Base-by-base conservation (phyloP, 2,888 invertebrate genomes). In the Notodonta dromedarius region DNA sequence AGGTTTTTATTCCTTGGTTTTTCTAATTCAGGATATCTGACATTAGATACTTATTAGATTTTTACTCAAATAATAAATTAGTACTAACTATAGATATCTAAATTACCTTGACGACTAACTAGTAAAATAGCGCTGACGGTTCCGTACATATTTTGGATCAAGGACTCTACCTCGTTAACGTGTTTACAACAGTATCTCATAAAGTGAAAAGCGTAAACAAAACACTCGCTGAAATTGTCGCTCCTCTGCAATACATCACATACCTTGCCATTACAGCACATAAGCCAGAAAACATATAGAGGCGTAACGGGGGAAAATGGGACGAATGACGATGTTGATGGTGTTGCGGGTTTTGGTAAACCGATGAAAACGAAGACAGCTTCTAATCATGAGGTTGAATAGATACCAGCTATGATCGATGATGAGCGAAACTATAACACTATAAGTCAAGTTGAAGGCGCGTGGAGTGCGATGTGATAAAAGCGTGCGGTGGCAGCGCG, bases 381-480 rank as follows among this genome's bases (percentile, higher is more conserved):
- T 24, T 24, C 13, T 13, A 46, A 46, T 46, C n/a, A 46, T 46
- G n/a, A 7, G 32, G 16, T 11, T 7, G 16, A 51, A 24, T 51
- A 0, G 51, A 46, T 46, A 46, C 5, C 5, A 46, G 46, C 32
- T 24, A 51, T 24, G 24, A 24, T 24, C 24, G 24, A 35, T 32
- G 62, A 59, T 70, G 59, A 62, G 59, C 56, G 60, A 66, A 64
- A 66, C 70, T 72, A 79, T 76, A 79, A 74, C 67, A 74, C 69
- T 70, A 83, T 79, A 78, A 88, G 90, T 91, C 89, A 92, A 91
- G 91, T 90, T 91, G 85, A 90, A 91, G 91, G 89, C 84, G 86
- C 82, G 82, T 77, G 81, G 79, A 82, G 81, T 83, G 83, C 87
- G 88, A 91, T 89, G 83, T 93, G 89, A 91, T 93, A 93, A 88